These are phyloP conservation scores for Siniperca scherzeri DNA, from an alignment of 2,797 vertebrate genomes.

Conservation along the genomic window DNA sequence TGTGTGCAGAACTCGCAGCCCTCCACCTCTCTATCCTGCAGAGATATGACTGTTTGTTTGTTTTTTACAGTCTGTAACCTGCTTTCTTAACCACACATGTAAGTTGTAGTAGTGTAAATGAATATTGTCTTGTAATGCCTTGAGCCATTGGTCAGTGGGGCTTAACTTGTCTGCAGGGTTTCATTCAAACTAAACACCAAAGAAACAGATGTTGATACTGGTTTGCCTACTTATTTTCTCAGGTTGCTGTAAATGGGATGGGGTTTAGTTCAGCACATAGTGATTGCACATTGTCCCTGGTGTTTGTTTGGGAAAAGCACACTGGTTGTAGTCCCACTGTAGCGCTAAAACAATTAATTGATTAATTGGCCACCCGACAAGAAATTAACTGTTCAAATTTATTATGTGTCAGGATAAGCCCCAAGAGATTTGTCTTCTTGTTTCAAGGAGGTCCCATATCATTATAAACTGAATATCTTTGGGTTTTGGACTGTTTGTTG, in stretches of 20 bases:
- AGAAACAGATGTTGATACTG: no score
- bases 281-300: not conserved
- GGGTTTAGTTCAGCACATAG: not conserved
- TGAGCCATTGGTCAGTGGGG: slow-evolving; percentile 33
- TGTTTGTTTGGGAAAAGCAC: not conserved
- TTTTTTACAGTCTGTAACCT: slow-evolving; percentile 30
- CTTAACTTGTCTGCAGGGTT: not conserved
- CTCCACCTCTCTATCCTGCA: slow-evolving; percentile 42
- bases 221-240: not conserved
- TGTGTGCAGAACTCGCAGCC: slow-evolving; percentile 35
- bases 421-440: not conserved
- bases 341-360: not conserved
- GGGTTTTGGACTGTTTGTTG: not conserved
- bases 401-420: not conserved
- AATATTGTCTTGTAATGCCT: not conserved
- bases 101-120: not conserved
- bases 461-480: not conserved
- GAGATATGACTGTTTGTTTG: slow-evolving; percentile 17
- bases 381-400: not conserved
- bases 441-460: not conserved
- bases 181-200: slow-evolving; percentile 3
- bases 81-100: slow-evolving; percentile 24
- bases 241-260: not conserved
- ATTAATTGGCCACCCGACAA: not conserved
- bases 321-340: not conserved